Evolutionary conservation across 2,888 invertebrate genomes (phyloP).

Genomic region (Eucera pruinosa): DNA sequence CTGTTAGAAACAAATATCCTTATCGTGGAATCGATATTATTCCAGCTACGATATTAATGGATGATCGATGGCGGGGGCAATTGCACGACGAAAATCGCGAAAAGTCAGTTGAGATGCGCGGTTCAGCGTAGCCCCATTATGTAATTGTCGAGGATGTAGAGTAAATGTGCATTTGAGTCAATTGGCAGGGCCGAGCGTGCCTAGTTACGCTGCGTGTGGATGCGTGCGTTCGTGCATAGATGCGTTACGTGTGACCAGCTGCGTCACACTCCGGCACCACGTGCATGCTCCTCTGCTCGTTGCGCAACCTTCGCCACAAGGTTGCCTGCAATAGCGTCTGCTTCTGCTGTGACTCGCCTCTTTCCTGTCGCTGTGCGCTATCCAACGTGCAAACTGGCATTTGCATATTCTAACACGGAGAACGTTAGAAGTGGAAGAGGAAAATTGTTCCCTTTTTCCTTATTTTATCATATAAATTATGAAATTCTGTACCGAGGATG

Average conservation of each 20-base stretch:
- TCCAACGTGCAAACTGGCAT: not conserved
- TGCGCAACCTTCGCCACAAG: conserved; percentile 78
- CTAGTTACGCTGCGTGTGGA: conserved; percentile 59
- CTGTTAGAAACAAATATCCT: not conserved
- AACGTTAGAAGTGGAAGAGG: not conserved
- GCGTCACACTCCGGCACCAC: conserved; percentile 67
- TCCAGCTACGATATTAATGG: not conserved
- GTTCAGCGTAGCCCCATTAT: conserved; percentile 75
- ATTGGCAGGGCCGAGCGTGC: conserved; percentile 76
- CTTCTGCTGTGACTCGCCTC: conserved; percentile 17
- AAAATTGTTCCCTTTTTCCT: not conserved
- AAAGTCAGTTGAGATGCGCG: conserved; percentile 54
- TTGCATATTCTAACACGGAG: too few relatives aligned
- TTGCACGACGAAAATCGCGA: conserved; percentile 32
- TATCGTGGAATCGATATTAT: not conserved
- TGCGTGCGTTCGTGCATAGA: conserved; percentile 50
- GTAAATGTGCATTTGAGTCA: conserved; percentile 83
- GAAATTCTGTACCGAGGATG: not conserved
- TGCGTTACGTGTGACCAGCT: conserved; percentile 48
- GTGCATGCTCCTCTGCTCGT: conserved; percentile 66
- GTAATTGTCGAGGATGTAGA: conserved; percentile 82
- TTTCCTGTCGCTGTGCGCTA: conserved; percentile 20
- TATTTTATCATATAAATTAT: not conserved
- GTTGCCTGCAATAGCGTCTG: conserved; percentile 59
- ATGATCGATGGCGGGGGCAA: not conserved